Percentiles rank a stretch among this genome's conserved stretches.
Evolutionary conservation across 2,888 invertebrate species (phyloP).

Genomic region (Petrolisthes manimaculis): DNA sequence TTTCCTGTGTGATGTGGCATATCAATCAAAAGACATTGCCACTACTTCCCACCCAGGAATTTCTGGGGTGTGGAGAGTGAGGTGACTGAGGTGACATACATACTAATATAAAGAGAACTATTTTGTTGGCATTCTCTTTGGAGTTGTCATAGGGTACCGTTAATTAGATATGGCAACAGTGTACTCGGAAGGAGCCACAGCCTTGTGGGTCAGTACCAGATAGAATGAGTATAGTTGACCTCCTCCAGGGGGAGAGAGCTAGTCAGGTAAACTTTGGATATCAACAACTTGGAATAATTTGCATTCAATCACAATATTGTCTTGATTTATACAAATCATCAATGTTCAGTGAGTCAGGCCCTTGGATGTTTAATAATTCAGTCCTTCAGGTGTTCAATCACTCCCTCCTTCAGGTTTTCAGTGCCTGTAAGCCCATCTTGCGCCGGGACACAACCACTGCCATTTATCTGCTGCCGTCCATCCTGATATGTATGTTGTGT

Average conservation of each 20-base stretch:
- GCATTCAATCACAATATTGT: no score
- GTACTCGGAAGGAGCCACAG: conserved; percentile 81
- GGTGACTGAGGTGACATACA: no score
- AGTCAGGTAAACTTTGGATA: conserved; percentile 41
- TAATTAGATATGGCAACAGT: conserved; percentile 80
- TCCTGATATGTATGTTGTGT: conserved; percentile 59
- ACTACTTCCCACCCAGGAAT: no score
- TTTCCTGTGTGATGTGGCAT: no score
- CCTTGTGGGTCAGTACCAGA: no score
- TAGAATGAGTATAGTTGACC: no score
- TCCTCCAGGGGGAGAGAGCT: conserved; percentile 62
- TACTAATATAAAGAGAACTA: no score
- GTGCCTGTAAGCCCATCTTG: conserved; percentile 67
- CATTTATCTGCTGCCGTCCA: conserved; percentile 70
- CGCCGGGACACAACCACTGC: conserved; percentile 70
- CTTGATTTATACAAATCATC: no score
- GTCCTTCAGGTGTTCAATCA: neutral
- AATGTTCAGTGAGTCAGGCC: no score
- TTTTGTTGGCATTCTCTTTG: no score
- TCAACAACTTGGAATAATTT: neutral
- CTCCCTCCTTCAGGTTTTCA: conserved; percentile 63
- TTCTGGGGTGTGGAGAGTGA: conserved; percentile 90
- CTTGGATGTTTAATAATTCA: neutral
- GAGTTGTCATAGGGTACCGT: no score
- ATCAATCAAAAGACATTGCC: conserved; percentile 86